phyloP scores from a whole-genome alignment of 1,140 invertebrate genomes.

The Drosophila pallidifrons region DNA sequence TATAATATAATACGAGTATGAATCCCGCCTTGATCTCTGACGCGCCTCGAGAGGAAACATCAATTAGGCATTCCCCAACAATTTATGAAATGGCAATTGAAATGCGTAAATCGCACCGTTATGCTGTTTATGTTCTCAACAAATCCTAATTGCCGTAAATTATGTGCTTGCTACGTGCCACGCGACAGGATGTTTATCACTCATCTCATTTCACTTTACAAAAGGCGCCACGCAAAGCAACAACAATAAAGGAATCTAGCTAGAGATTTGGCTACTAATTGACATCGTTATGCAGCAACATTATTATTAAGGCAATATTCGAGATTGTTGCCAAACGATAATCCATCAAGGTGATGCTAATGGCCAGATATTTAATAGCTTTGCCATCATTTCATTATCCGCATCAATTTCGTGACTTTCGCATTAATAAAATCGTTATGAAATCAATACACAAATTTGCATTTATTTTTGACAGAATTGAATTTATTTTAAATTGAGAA shows the following conservation, averaged over 20 bases:
- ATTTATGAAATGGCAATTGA: constrained; percentile 64
- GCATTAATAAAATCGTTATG: too few relatives aligned
- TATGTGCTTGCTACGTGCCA: constrained; percentile 49
- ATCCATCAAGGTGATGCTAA: too few relatives aligned
- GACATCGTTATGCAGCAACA: constrained; percentile 5
- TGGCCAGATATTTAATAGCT: too few relatives aligned
- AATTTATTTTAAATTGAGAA: too few relatives aligned
- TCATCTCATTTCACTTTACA: background rate
- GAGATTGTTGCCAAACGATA: too few relatives aligned
- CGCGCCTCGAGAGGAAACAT: constrained; percentile 58
- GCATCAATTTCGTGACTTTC: too few relatives aligned
- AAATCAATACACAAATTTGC: too few relatives aligned
- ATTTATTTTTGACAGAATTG: too few relatives aligned
- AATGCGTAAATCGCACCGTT: constrained; percentile 45
- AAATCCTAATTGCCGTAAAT: constrained; percentile 60
- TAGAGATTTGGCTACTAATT: constrained; percentile 2
- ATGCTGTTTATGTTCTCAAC: constrained; percentile 32
- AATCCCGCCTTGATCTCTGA: constrained; percentile 58
- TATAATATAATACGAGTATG: constrained; percentile 26
- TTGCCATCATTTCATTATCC: too few relatives aligned
- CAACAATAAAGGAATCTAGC: background rate
- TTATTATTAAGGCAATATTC: too few relatives aligned
- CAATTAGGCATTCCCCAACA: constrained; percentile 58
- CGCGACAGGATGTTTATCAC: constrained; percentile 77
- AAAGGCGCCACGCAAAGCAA: background rate